Percentiles rank a stretch among this genome's conserved stretches.
These are phyloP conservation scores for Scopus umbretta DNA, from an alignment of 2,113 vertebrate genomes.

Conservation along the genomic window DNA sequence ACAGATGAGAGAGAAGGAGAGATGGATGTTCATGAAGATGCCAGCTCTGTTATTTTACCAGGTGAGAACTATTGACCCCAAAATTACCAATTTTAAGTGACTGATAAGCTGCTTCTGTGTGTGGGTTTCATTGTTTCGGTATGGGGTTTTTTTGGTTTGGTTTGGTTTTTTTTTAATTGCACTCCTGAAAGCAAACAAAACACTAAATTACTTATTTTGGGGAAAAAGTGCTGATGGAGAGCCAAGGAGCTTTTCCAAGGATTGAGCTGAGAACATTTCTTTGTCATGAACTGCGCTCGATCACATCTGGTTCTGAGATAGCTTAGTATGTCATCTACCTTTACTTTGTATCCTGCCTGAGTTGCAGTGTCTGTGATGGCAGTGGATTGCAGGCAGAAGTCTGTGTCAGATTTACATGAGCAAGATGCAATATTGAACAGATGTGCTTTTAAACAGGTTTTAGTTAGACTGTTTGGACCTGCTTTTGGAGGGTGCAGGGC, in stretches of 20 bases:
- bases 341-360: neutral
- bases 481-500: neutral
- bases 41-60: slow-evolving; percentile 65
- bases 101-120: neutral
- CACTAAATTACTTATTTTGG: neutral
- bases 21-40: slow-evolving; percentile 60
- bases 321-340: neutral
- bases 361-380: neutral
- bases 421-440: neutral
- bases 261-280: neutral
- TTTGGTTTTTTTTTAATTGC: neutral
- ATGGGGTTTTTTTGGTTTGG: too few relatives aligned
- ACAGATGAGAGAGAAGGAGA: slow-evolving; percentile 61
- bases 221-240: neutral
- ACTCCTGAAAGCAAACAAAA: neutral
- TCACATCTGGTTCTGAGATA: neutral
- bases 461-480: neutral
- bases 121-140: too few relatives aligned
- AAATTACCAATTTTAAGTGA: neutral
- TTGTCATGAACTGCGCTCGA: neutral
- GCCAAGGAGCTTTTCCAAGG: neutral
- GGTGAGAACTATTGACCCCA: slow-evolving; percentile 63
- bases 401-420: neutral
- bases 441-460: neutral
- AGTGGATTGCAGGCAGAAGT: neutral